Evolutionary conservation across 2,113 vertebrate species (phyloP).

Genomic region (Romanogobio albipinnatus): DNA sequence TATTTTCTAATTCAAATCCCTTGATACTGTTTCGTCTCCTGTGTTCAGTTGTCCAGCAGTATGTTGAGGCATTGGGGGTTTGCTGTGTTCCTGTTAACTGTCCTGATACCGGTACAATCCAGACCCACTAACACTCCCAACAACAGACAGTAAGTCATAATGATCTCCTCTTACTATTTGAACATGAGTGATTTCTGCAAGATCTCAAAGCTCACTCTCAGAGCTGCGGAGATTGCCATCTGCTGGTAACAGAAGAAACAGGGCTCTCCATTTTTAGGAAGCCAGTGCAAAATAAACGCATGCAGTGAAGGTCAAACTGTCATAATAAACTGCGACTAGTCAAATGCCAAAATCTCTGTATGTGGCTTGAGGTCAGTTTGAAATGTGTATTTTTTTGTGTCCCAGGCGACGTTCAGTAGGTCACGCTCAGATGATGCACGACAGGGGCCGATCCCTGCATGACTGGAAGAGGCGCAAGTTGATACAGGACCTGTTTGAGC

Average conservation of each 20-base stretch:
- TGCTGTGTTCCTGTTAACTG: constrained; percentile 86
- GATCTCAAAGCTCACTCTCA: neutral
- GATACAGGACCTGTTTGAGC: constrained; percentile 89
- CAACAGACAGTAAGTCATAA: constrained; percentile 84
- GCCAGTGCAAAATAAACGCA: neutral
- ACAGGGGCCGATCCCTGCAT: constrained; percentile 91
- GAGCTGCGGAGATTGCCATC: constrained; percentile 72
- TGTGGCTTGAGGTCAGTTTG: neutral
- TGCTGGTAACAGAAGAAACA: constrained; percentile 59
- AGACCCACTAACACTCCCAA: constrained; percentile 83
- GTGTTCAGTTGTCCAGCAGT: constrained; percentile 79
- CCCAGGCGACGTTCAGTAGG: constrained; percentile 91
- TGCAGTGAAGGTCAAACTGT: neutral
- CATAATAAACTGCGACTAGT: neutral
- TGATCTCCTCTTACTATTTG: neutral
- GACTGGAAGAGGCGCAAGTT: constrained; percentile 87
- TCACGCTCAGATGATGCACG: constrained; percentile 94
- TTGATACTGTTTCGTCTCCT: constrained; percentile 17
- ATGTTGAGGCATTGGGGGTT: constrained; percentile 86
- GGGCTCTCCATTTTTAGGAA: neutral
- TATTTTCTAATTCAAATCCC: neutral
- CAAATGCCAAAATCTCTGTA: neutral
- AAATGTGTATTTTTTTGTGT: neutral
- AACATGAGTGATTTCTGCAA: neutral
- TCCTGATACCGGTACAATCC: constrained; percentile 81